Conservation (phyloP, 2,797 vertebrate genomes). For the Muscicapa comitata region DNA sequence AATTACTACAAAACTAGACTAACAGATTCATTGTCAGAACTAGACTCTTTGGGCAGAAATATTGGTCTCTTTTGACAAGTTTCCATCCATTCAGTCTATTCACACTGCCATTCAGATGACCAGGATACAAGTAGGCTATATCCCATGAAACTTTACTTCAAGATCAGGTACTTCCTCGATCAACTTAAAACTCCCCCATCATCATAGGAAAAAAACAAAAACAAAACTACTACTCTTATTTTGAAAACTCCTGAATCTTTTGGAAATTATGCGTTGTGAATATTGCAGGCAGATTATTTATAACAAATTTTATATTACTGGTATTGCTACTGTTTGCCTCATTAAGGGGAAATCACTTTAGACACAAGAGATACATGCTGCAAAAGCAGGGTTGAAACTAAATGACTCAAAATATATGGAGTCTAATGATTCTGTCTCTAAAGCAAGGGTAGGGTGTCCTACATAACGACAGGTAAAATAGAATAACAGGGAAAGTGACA, state of each 20-base stretch:
- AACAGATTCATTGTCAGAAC: not conserved
- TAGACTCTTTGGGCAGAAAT: not conserved
- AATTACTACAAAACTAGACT: not conserved
- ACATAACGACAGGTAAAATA: not conserved
- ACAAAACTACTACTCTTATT: not conserved
- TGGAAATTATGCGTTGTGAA: not conserved
- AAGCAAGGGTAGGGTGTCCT: not conserved
- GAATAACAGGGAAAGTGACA: not conserved
- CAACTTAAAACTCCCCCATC: not conserved
- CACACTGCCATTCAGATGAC: not conserved
- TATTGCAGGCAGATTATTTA: not conserved
- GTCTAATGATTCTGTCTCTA: not conserved
- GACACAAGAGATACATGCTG: not conserved
- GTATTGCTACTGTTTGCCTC: not conserved
- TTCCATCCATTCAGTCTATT: not conserved
- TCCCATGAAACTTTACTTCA: not conserved
- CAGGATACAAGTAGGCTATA: not conserved
- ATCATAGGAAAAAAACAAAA: fast-evolving
- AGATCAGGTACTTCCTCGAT: not conserved
- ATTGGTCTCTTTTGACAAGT: not conserved
- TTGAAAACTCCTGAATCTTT: not conserved
- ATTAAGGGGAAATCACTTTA: not conserved
- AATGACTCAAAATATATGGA: slow-evolving; percentile 9
- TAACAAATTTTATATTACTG: not conserved
- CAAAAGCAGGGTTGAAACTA: not conserved